phyloP scores from a whole-genome alignment of 2,888 invertebrate species.

The Drosophila meridiana region DNA sequence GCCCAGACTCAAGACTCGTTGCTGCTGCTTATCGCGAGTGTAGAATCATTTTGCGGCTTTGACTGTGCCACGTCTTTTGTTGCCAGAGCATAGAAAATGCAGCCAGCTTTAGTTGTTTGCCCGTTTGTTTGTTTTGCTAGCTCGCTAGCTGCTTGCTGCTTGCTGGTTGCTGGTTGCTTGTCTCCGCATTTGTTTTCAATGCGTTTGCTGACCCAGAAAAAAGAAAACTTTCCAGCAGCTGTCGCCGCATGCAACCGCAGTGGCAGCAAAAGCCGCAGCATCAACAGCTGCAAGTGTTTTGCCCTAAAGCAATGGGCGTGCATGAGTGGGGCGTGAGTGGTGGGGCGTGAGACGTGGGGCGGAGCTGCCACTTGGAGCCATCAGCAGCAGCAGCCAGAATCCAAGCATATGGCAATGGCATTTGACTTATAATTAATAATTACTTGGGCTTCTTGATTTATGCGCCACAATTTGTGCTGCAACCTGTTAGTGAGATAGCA shows the following conservation, averaged over 20 bases:
- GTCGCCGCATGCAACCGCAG: conserved; percentile 60
- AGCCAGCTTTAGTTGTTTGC: conserved; percentile 40
- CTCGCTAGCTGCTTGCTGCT: conserved; percentile 7
- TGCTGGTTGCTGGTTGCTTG: conserved; percentile 10
- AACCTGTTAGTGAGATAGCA: conserved; percentile 33
- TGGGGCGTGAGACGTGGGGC: conserved; percentile 25
- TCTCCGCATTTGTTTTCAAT: conserved; percentile 68
- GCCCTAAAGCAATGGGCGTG: conserved; percentile 37
- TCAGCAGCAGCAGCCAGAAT: not conserved
- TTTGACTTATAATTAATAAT: conserved; percentile 73
- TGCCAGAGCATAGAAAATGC: conserved; percentile 41
- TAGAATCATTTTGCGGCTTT: conserved; percentile 70
- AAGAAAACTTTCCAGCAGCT: conserved; percentile 67
- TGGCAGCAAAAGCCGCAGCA: conserved; percentile 30
- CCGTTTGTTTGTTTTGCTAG: conserved; percentile 13
- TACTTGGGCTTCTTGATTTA: conserved; percentile 63
- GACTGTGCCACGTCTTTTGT: conserved; percentile 52
- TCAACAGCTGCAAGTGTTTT: conserved; percentile 77
- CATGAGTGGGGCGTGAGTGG: not conserved
- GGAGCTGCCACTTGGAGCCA: conserved; percentile 13
- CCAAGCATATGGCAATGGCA: conserved; percentile 69
- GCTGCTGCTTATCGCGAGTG: conserved; percentile 65
- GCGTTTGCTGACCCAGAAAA: conserved; percentile 76
- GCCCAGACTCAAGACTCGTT: conserved; percentile 16
- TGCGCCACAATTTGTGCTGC: conserved; percentile 57